Percentiles rank a stretch among this genome's conserved stretches.
These are phyloP conservation scores for Cryptomyrus ogoouensis DNA, from an alignment of 2,113 vertebrate genomes.

Conservation along the genomic window DNA sequence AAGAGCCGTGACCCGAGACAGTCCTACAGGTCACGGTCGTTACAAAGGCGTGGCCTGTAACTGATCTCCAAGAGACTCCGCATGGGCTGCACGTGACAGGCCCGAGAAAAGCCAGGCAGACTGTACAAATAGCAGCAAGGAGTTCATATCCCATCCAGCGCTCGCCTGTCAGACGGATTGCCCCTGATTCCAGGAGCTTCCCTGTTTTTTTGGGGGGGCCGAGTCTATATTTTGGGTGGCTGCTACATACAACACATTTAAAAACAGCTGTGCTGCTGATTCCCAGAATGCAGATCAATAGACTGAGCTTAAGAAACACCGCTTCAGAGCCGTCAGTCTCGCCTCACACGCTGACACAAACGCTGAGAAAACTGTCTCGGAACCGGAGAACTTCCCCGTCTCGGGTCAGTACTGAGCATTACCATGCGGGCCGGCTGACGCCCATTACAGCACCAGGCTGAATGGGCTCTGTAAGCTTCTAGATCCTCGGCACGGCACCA, in stretches of 20 bases:
- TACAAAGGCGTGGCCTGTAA: background rate
- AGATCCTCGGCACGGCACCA: background rate
- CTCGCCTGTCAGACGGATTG: background rate
- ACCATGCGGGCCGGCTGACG: background rate
- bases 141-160: background rate
- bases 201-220: background rate
- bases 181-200: background rate
- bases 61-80: background rate
- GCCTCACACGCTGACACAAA: conserved; percentile 2
- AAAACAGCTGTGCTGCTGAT: background rate
- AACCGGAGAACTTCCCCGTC: conserved; percentile 19
- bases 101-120: background rate
- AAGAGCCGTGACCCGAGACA: background rate
- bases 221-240: background rate
- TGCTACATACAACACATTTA: background rate
- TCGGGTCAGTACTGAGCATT: background rate
- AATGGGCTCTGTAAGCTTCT: conserved; percentile 29
- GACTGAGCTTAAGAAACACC: background rate
- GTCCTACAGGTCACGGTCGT: background rate
- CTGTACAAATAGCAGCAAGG: background rate
- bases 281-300: background rate
- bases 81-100: background rate
- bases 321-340: background rate
- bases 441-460: conserved; percentile 26
- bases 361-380: background rate